A percentile compares a stretch with the other conserved stretches of the same genome.
phyloP scores from a whole-genome alignment of 2,113 vertebrate genomes.

The Takifugu bimaculatus region DNA sequence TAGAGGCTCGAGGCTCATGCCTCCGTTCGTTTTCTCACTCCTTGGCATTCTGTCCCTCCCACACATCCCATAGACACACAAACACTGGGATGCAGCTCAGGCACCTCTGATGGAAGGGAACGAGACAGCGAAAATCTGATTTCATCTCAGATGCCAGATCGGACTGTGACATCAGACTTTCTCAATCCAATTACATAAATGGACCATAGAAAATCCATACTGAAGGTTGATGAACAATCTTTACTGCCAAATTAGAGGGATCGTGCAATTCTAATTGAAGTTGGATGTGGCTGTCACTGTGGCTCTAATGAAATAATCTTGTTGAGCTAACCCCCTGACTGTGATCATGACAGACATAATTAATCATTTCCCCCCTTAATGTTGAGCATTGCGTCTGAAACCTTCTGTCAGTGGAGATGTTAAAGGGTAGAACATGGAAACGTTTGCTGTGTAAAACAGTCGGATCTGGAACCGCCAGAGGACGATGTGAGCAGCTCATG shows the following conservation, averaged over 20 bases:
- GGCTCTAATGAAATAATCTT: constrained; percentile 67
- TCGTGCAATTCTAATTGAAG: constrained; percentile 54
- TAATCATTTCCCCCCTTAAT: constrained; percentile 22
- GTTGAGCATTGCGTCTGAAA: constrained; percentile 1
- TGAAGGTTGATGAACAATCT: constrained; percentile 72
- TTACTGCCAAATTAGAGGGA: constrained; percentile 62
- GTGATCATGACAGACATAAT: constrained; percentile 56
- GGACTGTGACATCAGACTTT: constrained; percentile 54
- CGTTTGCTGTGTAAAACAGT: constrained; percentile 14
- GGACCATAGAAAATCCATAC: constrained; percentile 66
- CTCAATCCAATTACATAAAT: constrained; percentile 69
- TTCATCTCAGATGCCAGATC: constrained; percentile 34
- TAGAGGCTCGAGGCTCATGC: constrained; percentile 6
- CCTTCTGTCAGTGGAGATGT: background rate
- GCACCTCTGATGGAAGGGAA: background rate
- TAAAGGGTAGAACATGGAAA: background rate
- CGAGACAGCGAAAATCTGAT: constrained; percentile 27
- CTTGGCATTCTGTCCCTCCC: background rate
- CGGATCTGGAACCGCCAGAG: constrained; percentile 11
- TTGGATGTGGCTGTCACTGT: constrained; percentile 62
- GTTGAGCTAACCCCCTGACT: constrained; percentile 57
- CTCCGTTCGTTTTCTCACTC: background rate
- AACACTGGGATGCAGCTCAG: background rate
- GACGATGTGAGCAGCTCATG: constrained; percentile 15
- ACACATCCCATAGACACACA: background rate